Conservation (phyloP, 2,797 vertebrate genomes). For the Dromococcyx pavoninus region DNA sequence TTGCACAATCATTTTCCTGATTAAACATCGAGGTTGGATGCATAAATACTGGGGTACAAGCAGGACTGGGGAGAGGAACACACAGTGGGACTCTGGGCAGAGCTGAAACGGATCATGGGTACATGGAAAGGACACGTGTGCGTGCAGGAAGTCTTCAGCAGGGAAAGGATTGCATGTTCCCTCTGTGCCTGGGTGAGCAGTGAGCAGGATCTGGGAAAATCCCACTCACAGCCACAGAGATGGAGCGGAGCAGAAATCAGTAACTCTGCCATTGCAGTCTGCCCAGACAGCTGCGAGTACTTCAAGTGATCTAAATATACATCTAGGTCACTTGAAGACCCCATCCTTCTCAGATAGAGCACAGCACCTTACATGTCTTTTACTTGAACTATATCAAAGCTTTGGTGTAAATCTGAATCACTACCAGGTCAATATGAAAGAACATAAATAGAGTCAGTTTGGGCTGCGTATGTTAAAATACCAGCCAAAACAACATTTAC, state of each 20-base stretch:
- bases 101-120: not conserved
- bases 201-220: not conserved
- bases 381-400: not conserved
- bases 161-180: not conserved
- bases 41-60: not conserved
- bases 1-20: not conserved
- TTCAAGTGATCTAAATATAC: not conserved
- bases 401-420: not conserved
- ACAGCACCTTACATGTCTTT: not conserved
- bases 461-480: not conserved
- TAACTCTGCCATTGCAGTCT: not conserved
- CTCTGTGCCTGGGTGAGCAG: not conserved
- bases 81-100: not conserved
- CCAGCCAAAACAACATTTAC: not conserved
- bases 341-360: not conserved
- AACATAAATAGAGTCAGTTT: not conserved
- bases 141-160: not conserved
- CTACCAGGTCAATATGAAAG: not conserved
- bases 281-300: not conserved
- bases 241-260: not conserved
- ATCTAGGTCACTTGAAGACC: not conserved
- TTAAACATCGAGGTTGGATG: not conserved
- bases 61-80: not conserved
- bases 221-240: not conserved
- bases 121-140: rapidly evolving